Evolutionary conservation across 1,140 invertebrate genomes (phyloP).

Genomic region (Paracyclopina nana): DNA sequence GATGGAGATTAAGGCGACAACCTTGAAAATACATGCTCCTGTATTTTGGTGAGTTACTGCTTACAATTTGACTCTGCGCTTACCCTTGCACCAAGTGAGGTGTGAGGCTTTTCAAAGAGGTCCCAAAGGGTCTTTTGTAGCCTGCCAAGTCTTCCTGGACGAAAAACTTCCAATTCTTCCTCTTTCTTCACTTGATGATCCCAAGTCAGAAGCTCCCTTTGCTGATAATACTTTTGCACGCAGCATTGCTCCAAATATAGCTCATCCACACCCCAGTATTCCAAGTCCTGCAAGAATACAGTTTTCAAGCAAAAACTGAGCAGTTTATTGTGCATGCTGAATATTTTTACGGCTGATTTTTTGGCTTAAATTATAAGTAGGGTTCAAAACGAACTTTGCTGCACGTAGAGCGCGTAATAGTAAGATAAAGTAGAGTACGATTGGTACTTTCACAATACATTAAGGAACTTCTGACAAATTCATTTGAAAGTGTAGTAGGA

Average conservation of each 20-base stretch:
- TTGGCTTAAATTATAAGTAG: no score
- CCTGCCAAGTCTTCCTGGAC: not conserved
- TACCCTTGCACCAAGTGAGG: constrained; percentile 10
- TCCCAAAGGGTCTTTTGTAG: constrained; percentile 12
- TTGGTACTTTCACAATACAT: no score
- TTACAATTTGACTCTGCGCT: no score
- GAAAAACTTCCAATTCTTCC: constrained; percentile 10
- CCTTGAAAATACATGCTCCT: not conserved
- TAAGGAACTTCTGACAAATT: no score
- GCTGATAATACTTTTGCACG: constrained; percentile 11
- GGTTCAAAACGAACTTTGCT: no score
- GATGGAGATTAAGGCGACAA: not conserved
- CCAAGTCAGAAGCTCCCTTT: not conserved
- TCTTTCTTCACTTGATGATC: constrained; percentile 6
- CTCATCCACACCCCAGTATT: constrained; percentile 2
- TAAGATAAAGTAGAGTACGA: no score
- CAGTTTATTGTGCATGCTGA: not conserved
- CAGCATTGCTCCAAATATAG: constrained; percentile 12
- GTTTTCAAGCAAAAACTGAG: not conserved
- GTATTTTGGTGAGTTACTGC: no score
- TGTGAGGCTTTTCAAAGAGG: constrained; percentile 13
- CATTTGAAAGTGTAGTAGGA: no score
- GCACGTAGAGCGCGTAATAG: no score
- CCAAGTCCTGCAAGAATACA: not conserved
- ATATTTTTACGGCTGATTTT: no score